phyloP scores from a whole-genome alignment of 2,113 vertebrate genomes.

The Eulemur macaco region DNA sequence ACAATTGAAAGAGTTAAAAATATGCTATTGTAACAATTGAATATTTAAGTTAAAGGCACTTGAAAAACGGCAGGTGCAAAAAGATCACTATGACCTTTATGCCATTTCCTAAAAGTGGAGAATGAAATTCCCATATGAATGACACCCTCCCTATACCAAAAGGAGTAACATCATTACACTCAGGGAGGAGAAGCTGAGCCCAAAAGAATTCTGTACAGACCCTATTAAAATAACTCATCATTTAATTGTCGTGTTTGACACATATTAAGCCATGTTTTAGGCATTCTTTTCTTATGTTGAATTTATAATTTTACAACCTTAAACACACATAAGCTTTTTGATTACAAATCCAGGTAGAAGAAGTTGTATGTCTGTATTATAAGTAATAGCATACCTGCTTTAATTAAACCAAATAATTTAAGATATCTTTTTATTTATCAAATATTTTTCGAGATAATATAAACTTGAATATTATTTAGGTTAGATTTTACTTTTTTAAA shows the following conservation, averaged over 20 bases:
- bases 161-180: background rate
- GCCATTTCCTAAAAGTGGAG: background rate
- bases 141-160: background rate
- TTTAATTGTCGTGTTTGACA: background rate
- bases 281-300: background rate
- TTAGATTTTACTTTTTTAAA: background rate
- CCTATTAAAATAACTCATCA: background rate
- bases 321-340: background rate
- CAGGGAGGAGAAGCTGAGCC: background rate
- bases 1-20: background rate
- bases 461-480: background rate
- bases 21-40: background rate
- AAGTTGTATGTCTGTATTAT: background rate
- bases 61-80: background rate
- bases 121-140: background rate
- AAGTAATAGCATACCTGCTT: background rate
- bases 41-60: background rate
- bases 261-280: background rate
- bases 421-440: background rate
- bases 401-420: background rate
- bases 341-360: background rate
- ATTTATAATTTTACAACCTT: background rate
- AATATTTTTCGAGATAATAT: background rate
- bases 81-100: background rate
- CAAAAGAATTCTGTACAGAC: background rate